phyloP scores from a whole-genome alignment of 1,140 invertebrate species.

The Pseudoatta argentina region DNA sequence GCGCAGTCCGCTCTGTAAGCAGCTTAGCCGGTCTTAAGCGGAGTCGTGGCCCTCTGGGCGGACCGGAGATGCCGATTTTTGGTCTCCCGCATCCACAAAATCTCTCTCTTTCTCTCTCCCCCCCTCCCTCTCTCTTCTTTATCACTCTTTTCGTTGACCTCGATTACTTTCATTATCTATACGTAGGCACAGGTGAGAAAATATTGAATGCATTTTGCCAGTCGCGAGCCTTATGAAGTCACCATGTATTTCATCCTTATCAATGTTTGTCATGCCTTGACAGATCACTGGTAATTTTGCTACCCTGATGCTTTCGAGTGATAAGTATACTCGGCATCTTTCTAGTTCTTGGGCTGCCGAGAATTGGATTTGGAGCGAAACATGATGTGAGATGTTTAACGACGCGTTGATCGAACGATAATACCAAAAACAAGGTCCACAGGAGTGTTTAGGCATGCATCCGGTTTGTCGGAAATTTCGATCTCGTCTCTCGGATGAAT shows the following conservation, averaged over 20 bases:
- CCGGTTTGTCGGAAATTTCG: slow-evolving; percentile 46
- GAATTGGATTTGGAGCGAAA: slow-evolving; percentile 15
- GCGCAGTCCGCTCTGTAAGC: slow-evolving; percentile 56
- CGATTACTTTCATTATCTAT: neutral
- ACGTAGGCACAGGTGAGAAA: slow-evolving; percentile 19
- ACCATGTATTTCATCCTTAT: neutral
- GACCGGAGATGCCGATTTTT: slow-evolving; percentile 52
- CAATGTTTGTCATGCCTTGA: neutral
- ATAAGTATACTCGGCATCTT: neutral
- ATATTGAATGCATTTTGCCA: neutral
- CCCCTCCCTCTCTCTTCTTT: neutral
- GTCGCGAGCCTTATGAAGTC: neutral
- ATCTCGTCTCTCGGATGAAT: slow-evolving; percentile 63
- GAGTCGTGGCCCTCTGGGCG: slow-evolving; percentile 56
- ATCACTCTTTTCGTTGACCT: neutral
- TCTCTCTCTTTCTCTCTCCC: neutral
- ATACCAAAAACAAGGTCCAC: neutral
- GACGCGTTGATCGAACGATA: slow-evolving; percentile 26
- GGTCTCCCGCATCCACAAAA: slow-evolving; percentile 34
- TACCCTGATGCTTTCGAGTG: neutral
- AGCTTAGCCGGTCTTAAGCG: slow-evolving; percentile 72
- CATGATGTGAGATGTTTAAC: slow-evolving; percentile 20
- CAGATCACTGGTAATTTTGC: neutral
- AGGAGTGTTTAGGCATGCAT: slow-evolving; percentile 18
- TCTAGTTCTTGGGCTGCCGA: neutral